Evolutionary conservation across 2,113 vertebrate species (phyloP).

Genomic region (Ochotona princeps): DNA sequence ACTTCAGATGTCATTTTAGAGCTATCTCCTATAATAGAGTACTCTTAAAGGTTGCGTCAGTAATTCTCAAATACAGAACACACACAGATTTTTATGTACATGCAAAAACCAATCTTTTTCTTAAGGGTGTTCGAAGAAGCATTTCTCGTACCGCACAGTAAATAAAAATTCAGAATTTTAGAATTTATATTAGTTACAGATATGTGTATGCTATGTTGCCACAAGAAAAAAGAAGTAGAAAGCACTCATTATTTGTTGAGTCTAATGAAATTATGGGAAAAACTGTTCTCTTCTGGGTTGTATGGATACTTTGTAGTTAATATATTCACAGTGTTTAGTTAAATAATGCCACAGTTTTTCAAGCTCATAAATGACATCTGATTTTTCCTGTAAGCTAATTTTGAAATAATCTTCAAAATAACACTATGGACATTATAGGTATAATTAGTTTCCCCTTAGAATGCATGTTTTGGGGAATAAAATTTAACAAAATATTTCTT

Average conservation of each 20-base stretch:
- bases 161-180: constrained; percentile 6
- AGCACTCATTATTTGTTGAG: constrained; percentile 14
- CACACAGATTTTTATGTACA: background rate
- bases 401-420: constrained; percentile 51
- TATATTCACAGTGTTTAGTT: background rate
- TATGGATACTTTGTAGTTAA: background rate
- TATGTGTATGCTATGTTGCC: background rate
- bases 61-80: constrained; percentile 29
- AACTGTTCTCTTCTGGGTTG: background rate
- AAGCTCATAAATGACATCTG: constrained; percentile 52
- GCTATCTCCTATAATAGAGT: background rate
- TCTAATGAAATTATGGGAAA: background rate
- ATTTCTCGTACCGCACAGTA: background rate
- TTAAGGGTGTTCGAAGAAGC: background rate
- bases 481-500: constrained; percentile 5
- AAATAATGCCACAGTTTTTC: background rate
- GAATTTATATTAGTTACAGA: background rate
- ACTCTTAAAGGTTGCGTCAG: background rate
- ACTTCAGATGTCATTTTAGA: constrained; percentile 64
- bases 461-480: background rate
- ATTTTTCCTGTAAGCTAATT: constrained; percentile 32
- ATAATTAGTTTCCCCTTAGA: constrained; percentile 43
- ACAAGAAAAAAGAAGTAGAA: constrained; percentile 19
- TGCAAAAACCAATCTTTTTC: constrained; percentile 36
- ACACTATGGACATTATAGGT: background rate